Base-by-base conservation (phyloP, 2,888 invertebrate genomes). In the Tanytarsus gracilentus region DNA sequence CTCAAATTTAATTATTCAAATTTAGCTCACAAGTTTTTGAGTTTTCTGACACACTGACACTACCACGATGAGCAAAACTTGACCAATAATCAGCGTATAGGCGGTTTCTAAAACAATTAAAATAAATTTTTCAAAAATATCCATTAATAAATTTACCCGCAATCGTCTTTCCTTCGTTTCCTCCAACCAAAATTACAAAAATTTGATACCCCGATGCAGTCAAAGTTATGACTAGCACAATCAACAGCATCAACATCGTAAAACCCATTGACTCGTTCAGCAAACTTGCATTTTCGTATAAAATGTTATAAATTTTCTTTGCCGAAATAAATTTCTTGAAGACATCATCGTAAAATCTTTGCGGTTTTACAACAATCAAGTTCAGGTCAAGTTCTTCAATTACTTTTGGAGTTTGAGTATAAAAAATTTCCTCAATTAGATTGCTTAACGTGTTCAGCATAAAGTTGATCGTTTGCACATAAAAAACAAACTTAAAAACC, bases 131-230 rank as follows among this genome's bases (percentile, higher is more conserved):
- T 39, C 39, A 6, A 14, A 2, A 3, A 7, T 48, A 48, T 11
- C 9, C 9, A 48, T 2, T 3, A 6, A 48, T 11, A 5, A 7
- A 25, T 3, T 23, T 23, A 51, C 51, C 51, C 3, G 36, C 33
- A 55, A 55, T 36, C 3, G 14, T 16, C 4, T 23, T 16, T 7
- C 4, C 16, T 9, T 9, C 14, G 14, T 16, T 26, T 39, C 26
- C 21, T 26, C 21, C 40, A 25, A 55, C 39, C 16, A 25, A 9
- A 8, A 26, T 3, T n/a, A 55, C 33, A 7, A 55, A 40, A 25
- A 55, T 8, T 11, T 21, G 40, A 40, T 55, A 55, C 7, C 39
- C 55, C 5, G 39, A 39, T 9, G 25, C 40, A 9, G 55, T 55
- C 14, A 40, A n/a, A 5, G 39, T 16, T 14, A 55, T 40, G 1